Evolutionary conservation across 2,113 vertebrate genomes (phyloP).

Genomic region (Campylorhamphus procurvoides): DNA sequence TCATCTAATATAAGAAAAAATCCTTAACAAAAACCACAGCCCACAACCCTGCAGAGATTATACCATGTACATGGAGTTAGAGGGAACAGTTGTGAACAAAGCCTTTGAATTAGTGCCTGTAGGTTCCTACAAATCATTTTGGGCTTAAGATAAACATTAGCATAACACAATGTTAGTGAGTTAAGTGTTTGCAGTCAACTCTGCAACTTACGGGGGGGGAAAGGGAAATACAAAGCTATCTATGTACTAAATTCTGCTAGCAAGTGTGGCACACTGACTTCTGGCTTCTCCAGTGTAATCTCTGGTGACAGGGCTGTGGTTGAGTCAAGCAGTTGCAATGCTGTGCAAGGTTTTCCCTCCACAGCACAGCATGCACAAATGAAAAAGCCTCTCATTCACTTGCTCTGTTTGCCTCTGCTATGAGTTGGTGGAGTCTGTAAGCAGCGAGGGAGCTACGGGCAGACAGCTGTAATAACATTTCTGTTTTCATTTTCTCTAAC

Average conservation of each 20-base stretch:
- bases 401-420: neutral
- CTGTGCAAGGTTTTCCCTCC: neutral
- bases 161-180: neutral
- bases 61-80: neutral
- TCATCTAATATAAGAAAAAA: neutral
- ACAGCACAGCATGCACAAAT: neutral
- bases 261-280: neutral
- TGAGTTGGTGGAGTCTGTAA: neutral
- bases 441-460: neutral
- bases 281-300: neutral
- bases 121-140: neutral
- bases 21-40: neutral
- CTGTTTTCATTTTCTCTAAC: slow-evolving; percentile 29
- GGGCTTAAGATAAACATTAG: neutral
- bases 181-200: neutral
- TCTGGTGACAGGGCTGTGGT: neutral
- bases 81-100: neutral
- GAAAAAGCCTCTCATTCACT: slow-evolving; percentile 6
- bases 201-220: neutral
- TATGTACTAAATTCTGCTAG: neutral
- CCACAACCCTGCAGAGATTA: neutral
- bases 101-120: neutral
- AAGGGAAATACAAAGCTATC: neutral
- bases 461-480: slow-evolving; percentile 8
- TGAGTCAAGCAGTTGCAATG: neutral